Conservation (phyloP, 2,888 invertebrate species). For the Trachelus stipa region DNA sequence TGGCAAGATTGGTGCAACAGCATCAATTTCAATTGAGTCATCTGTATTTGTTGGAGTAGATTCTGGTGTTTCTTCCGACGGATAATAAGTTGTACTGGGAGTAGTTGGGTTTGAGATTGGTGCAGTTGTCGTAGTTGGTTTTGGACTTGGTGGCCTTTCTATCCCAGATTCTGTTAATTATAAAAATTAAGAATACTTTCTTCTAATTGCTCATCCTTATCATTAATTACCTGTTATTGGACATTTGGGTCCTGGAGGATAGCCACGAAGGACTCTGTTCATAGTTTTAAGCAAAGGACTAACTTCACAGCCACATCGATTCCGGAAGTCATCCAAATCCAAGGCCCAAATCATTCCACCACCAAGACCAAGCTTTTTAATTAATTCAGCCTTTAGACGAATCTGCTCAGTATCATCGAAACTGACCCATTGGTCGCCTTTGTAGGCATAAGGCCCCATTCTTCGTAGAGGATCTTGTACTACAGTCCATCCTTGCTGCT, state of each 20-base stretch:
- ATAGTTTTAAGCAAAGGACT: slow-evolving; percentile 84
- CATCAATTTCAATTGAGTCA: slow-evolving; percentile 54
- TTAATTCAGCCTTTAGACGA: slow-evolving; percentile 84
- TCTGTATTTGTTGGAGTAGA: slow-evolving; percentile 36
- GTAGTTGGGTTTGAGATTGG: slow-evolving; percentile 17
- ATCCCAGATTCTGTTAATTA: neutral
- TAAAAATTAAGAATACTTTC: neutral
- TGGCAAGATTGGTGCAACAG: slow-evolving; percentile 37
- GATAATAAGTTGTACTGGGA: slow-evolving; percentile 10
- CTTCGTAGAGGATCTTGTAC: slow-evolving; percentile 82
- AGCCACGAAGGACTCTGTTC: slow-evolving; percentile 81
- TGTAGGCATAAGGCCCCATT: slow-evolving; percentile 89
- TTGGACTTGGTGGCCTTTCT: neutral
- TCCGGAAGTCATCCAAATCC: slow-evolving; percentile 88
- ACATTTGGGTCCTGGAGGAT: slow-evolving; percentile 76
- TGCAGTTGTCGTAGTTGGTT: slow-evolving; percentile 25
- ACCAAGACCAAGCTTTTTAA: slow-evolving; percentile 82
- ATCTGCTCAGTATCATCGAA: slow-evolving; percentile 91
- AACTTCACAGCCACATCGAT: slow-evolving; percentile 83
- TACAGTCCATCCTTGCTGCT: slow-evolving; percentile 81
- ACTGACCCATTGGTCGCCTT: slow-evolving; percentile 91
- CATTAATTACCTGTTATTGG: slow-evolving; percentile 63
- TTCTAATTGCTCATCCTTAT: neutral
- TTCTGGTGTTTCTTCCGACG: neutral
- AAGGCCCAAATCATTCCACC: slow-evolving; percentile 93